These are phyloP conservation scores for Phaedon cochleariae DNA, from an alignment of 2,888 invertebrate genomes.

Conservation along the genomic window DNA sequence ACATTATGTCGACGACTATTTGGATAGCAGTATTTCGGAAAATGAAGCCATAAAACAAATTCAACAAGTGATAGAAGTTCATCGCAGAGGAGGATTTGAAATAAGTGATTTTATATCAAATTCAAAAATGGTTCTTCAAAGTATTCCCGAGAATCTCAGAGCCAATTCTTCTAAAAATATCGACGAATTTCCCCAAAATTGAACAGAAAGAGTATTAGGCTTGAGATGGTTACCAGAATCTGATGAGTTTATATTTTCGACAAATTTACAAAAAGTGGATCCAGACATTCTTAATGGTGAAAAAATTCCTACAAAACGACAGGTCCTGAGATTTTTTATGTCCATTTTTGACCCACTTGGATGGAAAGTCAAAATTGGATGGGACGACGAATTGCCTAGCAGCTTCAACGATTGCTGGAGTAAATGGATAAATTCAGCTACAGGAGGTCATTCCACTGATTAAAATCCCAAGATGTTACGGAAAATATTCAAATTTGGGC, in stretches of 20 bases:
- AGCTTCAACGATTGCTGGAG: slow-evolving; percentile 31
- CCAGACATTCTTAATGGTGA: not conserved
- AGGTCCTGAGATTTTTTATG: slow-evolving; percentile 37
- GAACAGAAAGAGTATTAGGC: not conserved
- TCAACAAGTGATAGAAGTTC: not conserved
- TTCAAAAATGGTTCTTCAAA: too few species aligned
- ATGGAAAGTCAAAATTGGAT: slow-evolving; percentile 39
- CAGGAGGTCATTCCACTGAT: not conserved
- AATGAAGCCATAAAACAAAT: not conserved
- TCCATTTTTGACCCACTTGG: slow-evolving; percentile 51
- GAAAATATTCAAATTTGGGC: slow-evolving; percentile 13
- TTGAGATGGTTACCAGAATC: not conserved
- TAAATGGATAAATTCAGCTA: slow-evolving; percentile 36
- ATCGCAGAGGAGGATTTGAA: not conserved
- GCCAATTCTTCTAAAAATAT: not conserved
- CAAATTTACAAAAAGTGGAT: slow-evolving; percentile 11
- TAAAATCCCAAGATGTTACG: slow-evolving; percentile 32
- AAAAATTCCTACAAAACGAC: slow-evolving; percentile 10
- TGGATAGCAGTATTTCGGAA: slow-evolving; percentile 6
- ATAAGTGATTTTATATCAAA: not conserved
- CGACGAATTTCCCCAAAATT: not conserved
- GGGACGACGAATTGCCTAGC: slow-evolving; percentile 36
- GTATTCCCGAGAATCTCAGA: not conserved
- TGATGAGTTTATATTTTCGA: not conserved
- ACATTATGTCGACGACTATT: slow-evolving; percentile 19